Evolutionary conservation across 2,797 vertebrate genomes (phyloP).

Genomic region (Hypotaenidia okinawae): DNA sequence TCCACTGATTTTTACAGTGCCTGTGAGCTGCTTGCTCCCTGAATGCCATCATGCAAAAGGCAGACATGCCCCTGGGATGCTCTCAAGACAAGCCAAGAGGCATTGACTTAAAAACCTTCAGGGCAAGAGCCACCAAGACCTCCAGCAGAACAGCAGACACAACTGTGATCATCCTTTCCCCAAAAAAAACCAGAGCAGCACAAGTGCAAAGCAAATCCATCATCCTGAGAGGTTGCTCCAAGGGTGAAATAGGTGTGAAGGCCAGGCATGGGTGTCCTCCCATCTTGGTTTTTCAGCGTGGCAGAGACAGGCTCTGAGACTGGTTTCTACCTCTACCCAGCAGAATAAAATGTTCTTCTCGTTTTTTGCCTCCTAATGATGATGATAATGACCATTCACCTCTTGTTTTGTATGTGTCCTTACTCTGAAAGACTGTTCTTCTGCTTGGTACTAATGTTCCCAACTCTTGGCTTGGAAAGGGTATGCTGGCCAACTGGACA

Average conservation of each 20-base stretch:
- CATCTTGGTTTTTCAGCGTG: background rate
- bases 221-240: background rate
- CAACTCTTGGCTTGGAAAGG: background rate
- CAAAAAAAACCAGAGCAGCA: background rate
- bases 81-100: background rate
- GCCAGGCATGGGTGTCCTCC: background rate
- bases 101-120: background rate
- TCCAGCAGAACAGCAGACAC: background rate
- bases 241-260: background rate
- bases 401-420: background rate
- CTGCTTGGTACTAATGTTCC: constrained; percentile 26
- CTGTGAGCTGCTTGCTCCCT: background rate
- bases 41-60: background rate
- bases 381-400: background rate
- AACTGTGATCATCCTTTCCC: background rate
- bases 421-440: constrained; percentile 27
- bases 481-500: background rate
- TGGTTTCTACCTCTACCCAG: background rate
- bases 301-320: background rate
- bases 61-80: background rate
- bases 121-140: background rate
- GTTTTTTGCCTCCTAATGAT: background rate
- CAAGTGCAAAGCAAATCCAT: background rate
- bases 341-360: constrained; percentile 21
- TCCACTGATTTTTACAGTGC: background rate